Conservation (phyloP, 2,113 vertebrate genomes). For the Myrmecobius fasciatus region DNA sequence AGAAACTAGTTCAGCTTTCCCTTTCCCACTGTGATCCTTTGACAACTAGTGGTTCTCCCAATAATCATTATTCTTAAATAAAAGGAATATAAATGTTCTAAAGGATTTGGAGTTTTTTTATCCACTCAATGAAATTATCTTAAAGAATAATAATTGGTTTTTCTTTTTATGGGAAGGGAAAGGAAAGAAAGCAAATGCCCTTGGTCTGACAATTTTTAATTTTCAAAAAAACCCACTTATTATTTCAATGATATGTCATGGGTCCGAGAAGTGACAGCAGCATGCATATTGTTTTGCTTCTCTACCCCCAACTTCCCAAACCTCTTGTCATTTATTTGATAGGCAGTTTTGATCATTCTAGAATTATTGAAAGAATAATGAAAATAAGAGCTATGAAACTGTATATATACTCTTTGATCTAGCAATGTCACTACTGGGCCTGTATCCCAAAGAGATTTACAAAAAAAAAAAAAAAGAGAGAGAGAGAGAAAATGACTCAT, state of each 20-base stretch:
- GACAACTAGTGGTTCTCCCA: background rate
- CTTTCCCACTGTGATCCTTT: background rate
- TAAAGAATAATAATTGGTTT: background rate
- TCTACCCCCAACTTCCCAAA: background rate
- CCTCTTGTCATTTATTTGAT: background rate
- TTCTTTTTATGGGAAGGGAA: background rate
- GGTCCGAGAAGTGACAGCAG: background rate
- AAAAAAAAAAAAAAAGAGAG: too few species aligned
- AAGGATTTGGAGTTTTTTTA: background rate
- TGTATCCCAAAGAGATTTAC: too few species aligned
- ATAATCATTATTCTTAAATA: background rate
- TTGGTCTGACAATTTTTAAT: background rate
- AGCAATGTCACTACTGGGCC: too few species aligned
- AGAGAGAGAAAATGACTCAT: too few species aligned
- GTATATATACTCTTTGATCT: too few species aligned
- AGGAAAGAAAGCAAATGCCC: background rate
- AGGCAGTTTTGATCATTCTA: background rate
- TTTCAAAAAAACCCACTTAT: background rate
- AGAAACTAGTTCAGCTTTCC: background rate
- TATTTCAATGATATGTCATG: background rate
- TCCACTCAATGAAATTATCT: background rate
- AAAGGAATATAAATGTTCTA: background rate
- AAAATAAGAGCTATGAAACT: too few species aligned
- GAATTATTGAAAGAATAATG: background rate
- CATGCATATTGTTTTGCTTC: background rate